These are phyloP conservation scores for Bombus turneri DNA, from an alignment of 1,140 invertebrate genomes.

Conservation along the genomic window DNA sequence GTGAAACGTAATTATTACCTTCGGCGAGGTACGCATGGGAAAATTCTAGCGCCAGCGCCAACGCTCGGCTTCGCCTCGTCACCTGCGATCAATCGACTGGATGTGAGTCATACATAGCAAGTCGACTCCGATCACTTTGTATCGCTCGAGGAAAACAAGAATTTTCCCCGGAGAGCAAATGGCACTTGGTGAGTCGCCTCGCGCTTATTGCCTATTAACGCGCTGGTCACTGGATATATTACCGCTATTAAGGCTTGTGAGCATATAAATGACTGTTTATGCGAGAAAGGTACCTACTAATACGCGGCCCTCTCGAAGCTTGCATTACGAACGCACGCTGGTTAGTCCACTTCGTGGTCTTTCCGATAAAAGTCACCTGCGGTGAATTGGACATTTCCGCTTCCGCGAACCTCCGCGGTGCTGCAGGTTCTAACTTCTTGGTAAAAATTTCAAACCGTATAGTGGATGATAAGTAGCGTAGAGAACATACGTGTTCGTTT, in stretches of 20 bases:
- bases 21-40: constrained; percentile 19
- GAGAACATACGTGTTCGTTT: not conserved
- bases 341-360: constrained; percentile 1
- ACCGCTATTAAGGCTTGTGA: constrained; percentile 23
- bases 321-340: not conserved
- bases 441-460: not conserved
- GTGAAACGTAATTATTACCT: constrained; percentile 56
- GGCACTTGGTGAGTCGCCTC: not conserved
- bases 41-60: constrained; percentile 49
- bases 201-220: constrained; percentile 44
- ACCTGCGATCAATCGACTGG: constrained; percentile 37
- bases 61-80: constrained; percentile 35
- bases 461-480: not conserved
- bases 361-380: not conserved
- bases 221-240: constrained; percentile 43
- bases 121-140: constrained; percentile 1
- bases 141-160: constrained; percentile 8
- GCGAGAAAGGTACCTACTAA: constrained; percentile 19
- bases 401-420: constrained; percentile 9
- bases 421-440: not conserved
- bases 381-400: constrained; percentile 9
- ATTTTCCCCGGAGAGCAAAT: constrained; percentile 3
- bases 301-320: not conserved
- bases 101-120: constrained; percentile 18
- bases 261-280: constrained; percentile 42